Conservation (phyloP, 2,888 invertebrate species). For the Danaus chrysippus region DNA sequence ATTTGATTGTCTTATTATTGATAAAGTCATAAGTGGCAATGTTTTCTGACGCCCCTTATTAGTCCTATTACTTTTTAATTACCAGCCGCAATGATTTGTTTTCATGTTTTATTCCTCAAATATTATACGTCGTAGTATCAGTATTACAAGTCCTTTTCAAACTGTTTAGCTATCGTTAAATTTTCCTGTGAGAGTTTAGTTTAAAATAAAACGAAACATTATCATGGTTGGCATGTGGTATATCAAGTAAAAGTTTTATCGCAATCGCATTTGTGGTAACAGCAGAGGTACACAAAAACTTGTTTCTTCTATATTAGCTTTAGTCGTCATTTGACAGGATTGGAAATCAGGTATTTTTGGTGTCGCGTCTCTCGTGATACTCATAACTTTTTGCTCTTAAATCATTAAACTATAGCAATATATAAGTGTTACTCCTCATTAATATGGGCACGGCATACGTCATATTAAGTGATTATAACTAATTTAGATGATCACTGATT, state of each 20-base stretch:
- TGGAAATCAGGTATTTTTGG: background rate
- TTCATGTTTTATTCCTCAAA: too few species aligned
- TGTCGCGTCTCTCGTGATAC: background rate
- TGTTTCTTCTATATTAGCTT: slow-evolving; percentile 7
- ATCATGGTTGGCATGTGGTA: slow-evolving; percentile 4
- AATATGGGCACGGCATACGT: background rate
- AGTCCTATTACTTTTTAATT: too few species aligned
- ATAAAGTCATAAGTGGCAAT: background rate
- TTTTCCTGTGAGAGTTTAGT: too few species aligned
- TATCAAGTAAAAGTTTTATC: slow-evolving; percentile 14
- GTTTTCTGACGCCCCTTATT: background rate
- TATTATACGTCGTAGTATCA: too few species aligned
- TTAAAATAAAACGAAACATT: slow-evolving; percentile 9
- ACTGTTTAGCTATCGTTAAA: too few species aligned
- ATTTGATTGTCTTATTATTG: background rate
- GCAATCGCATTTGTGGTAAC: slow-evolving; percentile 19
- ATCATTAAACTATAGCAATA: background rate
- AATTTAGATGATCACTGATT: slow-evolving; percentile 1
- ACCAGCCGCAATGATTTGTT: too few species aligned
- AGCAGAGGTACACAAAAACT: slow-evolving; percentile 13
- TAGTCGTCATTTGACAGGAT: background rate
- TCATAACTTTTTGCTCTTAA: background rate
- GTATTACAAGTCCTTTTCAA: too few species aligned
- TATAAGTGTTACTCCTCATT: background rate
- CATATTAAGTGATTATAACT: slow-evolving; percentile 1